phyloP scores from a whole-genome alignment of 2,888 invertebrate species.

The Diarsia mendica region DNA sequence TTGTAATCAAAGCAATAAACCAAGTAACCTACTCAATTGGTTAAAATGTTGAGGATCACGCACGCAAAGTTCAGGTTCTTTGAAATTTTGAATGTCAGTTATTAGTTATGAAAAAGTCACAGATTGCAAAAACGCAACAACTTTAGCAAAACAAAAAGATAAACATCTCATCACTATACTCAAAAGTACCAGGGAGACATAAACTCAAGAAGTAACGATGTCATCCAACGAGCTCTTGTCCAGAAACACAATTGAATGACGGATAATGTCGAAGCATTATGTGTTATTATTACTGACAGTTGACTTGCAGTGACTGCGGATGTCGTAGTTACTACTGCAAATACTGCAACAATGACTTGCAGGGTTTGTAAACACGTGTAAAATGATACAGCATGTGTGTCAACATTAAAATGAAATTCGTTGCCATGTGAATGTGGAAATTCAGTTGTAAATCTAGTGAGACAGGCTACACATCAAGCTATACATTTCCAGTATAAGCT shows the following conservation, averaged over 20 bases:
- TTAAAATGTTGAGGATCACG: too few species aligned
- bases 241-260: conserved; percentile 51
- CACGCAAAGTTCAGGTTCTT: too few species aligned
- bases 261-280: conserved; percentile 40
- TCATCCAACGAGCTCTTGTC: neutral
- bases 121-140: neutral
- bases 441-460: neutral
- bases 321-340: conserved; percentile 4
- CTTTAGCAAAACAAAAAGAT: neutral
- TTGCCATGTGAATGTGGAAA: neutral
- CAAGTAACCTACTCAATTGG: too few species aligned
- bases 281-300: conserved; percentile 27
- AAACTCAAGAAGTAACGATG: conserved; percentile 21
- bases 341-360: conserved; percentile 28
- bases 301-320: conserved; percentile 23
- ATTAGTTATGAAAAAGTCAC: too few species aligned
- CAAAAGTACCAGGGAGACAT: conserved; percentile 18
- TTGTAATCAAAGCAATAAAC: too few species aligned
- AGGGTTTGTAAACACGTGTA: conserved; percentile 35
- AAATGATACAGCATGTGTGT: conserved; percentile 36
- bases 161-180: neutral
- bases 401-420: neutral
- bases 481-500: too few species aligned
- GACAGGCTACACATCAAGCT: too few species aligned
- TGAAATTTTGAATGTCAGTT: too few species aligned